These are phyloP conservation scores for Ictalurus furcatus DNA, from an alignment of 2,113 vertebrate genomes.

Conservation along the genomic window DNA sequence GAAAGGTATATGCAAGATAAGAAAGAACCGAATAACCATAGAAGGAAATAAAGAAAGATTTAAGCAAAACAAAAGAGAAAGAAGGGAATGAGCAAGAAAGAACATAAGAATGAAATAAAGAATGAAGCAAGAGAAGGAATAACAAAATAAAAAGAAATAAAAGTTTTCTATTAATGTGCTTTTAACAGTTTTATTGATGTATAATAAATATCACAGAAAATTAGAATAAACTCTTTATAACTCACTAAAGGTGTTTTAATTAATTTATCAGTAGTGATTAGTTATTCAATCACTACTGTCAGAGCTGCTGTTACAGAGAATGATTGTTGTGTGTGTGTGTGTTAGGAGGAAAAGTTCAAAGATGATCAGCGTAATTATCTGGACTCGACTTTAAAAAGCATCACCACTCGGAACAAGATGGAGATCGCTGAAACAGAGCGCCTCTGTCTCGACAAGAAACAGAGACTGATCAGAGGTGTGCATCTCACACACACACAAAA, in stretches of 20 bases:
- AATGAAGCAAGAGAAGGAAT: background rate
- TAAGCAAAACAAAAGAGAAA: background rate
- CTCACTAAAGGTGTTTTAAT: background rate
- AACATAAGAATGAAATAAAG: background rate
- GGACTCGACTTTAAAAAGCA: conserved; percentile 81
- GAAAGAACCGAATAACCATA: background rate
- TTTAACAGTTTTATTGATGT: background rate
- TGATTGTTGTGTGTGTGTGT: background rate
- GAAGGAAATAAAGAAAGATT: background rate
- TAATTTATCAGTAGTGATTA: background rate
- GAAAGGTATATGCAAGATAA: background rate
- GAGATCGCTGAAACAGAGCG: conserved; percentile 89
- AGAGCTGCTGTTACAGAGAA: background rate
- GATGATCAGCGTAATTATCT: conserved; percentile 80
- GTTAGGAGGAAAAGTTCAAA: conserved; percentile 84
- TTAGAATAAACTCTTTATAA: background rate
- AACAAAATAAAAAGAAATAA: background rate
- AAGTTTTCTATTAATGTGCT: background rate
- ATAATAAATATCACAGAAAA: background rate
- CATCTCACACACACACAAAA: background rate
- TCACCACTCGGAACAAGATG: conserved; percentile 81
- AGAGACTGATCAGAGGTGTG: conserved; percentile 84
- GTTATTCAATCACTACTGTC: background rate
- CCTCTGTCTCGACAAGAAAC: conserved; percentile 86
- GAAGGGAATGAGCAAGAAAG: background rate